Evolutionary conservation across 1,140 invertebrate species (phyloP), one percentile per base, ranked within the genome.

Genomic region (Halyomorpha halys): DNA sequence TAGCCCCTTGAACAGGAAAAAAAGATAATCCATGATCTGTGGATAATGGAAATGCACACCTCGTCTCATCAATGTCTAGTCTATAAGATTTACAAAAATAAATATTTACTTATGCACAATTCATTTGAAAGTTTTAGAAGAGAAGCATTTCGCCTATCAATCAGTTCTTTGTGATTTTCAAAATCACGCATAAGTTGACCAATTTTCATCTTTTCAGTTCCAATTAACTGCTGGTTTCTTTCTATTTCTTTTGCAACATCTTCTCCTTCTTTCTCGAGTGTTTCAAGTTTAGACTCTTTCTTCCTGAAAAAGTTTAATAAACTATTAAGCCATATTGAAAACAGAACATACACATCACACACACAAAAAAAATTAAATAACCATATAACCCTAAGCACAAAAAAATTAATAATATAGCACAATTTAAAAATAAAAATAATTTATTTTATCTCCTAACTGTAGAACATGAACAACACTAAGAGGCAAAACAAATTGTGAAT

Each of bases 101-200:
- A 39, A 6, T 13, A 39, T 11, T 47, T 65, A 59, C 56, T 59
- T 18, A 69, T 60, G 39, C 63, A 65, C 39, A 71, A 23, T 66
- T 69, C 54, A 47, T 68, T 44, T 47, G 64, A 65, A 13, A 71
- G 23, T 59, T 68, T 68, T 39, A 70, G 69, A 9, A 78, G 66
- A 11, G 71, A 54, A 21, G 68, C 61, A 53, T 74, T 73, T 21
- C 73, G 62, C 19, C 71, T 62, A 44, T 69, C 62, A 30, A 74
- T 66, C 62, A 65, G 70, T 65, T 73, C 67, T 34, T 71, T 67
- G 63, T 76, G 67, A 44, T 70, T 69, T 63, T 74, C 70, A 68
- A 74, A 70, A 67, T 74, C 73, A 59, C 72, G 66, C 45, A 71
- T 69, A 16, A 78, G 67, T 64, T 74, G 68, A 6, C 74, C 75